Evolutionary conservation across 2,797 vertebrate species (phyloP).

Genomic region (Paguma larvata): DNA sequence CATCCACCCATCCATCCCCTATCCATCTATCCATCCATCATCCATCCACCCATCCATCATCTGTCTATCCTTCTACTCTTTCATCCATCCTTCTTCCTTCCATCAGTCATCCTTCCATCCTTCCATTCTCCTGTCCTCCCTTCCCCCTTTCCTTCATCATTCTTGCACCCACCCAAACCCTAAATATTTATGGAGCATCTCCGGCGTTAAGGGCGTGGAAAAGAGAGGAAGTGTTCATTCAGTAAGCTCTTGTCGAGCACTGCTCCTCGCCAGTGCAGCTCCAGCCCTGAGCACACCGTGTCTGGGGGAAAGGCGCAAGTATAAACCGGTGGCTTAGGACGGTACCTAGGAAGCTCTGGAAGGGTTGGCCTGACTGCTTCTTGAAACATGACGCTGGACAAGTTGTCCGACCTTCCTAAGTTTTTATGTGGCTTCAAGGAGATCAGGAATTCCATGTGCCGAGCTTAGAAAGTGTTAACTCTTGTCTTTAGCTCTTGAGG

Average conservation of each 20-base stretch:
- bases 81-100: too few relatives aligned
- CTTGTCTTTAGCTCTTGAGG: conserved; percentile 9
- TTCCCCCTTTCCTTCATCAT: not conserved
- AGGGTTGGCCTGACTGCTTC: not conserved
- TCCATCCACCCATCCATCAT: not conserved
- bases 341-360: fast-evolving
- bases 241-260: not conserved
- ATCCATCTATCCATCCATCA: not conserved
- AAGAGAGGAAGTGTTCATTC: not conserved
- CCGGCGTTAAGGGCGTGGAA: not conserved
- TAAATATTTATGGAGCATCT: not conserved
- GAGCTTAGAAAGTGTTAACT: conserved; percentile 13
- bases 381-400: not conserved
- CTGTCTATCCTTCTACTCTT: too few relatives aligned
- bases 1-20: too few relatives aligned
- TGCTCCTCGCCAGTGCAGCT: fast-evolving
- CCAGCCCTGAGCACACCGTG: not conserved
- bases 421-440: not conserved
- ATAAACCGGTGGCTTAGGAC: not conserved
- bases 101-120: too few relatives aligned
- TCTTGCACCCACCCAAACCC: not conserved
- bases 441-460: not conserved
- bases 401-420: not conserved
- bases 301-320: fast-evolving
- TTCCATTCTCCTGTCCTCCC: too few relatives aligned